Evolutionary conservation across 1,140 invertebrate genomes (phyloP), one percentile per base, ranked within the genome.

Genomic region (Luehdorfia chinensis): DNA sequence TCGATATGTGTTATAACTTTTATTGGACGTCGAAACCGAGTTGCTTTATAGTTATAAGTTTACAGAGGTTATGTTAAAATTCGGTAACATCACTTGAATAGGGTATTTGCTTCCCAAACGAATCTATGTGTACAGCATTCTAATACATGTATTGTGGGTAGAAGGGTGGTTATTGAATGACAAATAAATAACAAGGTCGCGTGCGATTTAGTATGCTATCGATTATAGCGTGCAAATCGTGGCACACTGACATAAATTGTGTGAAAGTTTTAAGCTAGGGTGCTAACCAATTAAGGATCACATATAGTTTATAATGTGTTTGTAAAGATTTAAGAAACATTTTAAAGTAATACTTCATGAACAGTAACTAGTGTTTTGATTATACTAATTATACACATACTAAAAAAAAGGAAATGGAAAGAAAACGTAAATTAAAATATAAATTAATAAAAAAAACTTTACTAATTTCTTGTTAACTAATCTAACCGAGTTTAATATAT

Each of bases 181-280:
- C 28, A 43, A 15, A 34, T 23, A 39, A 48, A 41, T 34, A 18
- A 53, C 47, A 52, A 47, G 50, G 50, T 59, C 19, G 27, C 27
- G 32, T 49, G 36, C 39, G 37, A 23, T 50, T 30, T 37, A 12
- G 7, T 41, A 47, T 13, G 7, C 25, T 41, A 61, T 66, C 50
- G 62, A 66, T 62, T 59, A 52, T 54, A 13, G 53, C 12, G 32
- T 45, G 47, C 36, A 47, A 47, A 57, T 59, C 48, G 52, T 59
- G 56, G 39, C 56, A 57, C 30, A 66, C 55, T 66, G 51, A 59
- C 56, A 66, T 44, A 52, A n/a, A 43, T 56, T 62, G 39, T 43
- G 39, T 28, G 39, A 43, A 28, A 37, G 23, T 28, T 28, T 9
- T 1, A 43, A 28, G 25, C 1, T 43, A 43, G 39, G 39, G 39